These are phyloP conservation scores for Gambelia wislizenii DNA, from an alignment of 2,797 vertebrate genomes.

Conservation along the genomic window DNA sequence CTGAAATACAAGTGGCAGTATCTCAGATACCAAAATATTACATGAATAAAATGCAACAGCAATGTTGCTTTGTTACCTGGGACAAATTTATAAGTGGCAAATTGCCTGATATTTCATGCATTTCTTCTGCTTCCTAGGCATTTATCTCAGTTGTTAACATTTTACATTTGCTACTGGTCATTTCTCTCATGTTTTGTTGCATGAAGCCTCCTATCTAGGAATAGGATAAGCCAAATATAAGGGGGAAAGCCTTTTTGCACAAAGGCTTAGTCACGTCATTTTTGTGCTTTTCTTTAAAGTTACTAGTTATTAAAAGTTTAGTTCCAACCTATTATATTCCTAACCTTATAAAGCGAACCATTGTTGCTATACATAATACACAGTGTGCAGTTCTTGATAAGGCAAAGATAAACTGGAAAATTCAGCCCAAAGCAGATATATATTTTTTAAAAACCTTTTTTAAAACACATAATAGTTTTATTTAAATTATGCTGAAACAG, in stretches of 20 bases:
- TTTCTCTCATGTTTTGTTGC: conserved; percentile 26
- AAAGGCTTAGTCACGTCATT: conserved; percentile 35
- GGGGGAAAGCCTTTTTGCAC: conserved; percentile 29
- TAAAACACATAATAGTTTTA: conserved; percentile 42
- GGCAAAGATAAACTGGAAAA: conserved; percentile 68
- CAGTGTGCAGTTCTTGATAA: conserved; percentile 54
- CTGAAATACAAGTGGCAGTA: neutral
- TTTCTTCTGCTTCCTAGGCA: conserved; percentile 3
- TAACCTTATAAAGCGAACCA: conserved; percentile 63
- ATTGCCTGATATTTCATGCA: neutral
- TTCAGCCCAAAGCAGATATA: conserved; percentile 51
- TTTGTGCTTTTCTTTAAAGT: conserved; percentile 61
- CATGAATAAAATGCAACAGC: neutral
- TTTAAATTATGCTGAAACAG: conserved; percentile 65
- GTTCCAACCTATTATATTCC: conserved; percentile 62
- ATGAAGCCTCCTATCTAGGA: neutral
- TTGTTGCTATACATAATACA: conserved; percentile 65
- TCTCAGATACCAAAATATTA: neutral
- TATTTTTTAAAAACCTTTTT: conserved; percentile 47
- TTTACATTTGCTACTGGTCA: conserved; percentile 45
- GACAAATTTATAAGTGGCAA: neutral
- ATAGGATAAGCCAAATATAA: neutral
- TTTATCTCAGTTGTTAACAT: conserved; percentile 39
- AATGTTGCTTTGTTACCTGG: neutral
- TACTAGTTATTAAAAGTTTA: conserved; percentile 64